Evolutionary conservation across 2,888 invertebrate species (phyloP).

Genomic region (Agrochola circellaris): DNA sequence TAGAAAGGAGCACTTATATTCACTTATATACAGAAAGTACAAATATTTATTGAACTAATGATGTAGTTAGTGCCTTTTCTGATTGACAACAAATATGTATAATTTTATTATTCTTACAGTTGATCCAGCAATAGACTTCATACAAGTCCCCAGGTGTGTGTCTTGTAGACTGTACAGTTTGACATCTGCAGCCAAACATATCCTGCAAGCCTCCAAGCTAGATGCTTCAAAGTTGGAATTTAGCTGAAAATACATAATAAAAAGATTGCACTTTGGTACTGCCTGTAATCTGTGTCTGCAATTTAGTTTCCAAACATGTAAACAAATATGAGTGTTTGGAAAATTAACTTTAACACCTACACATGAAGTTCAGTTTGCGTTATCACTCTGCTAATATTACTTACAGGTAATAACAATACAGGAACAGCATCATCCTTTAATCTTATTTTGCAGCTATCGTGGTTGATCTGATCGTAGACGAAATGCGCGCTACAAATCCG

Average conservation of each 20-base stretch:
- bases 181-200: neutral
- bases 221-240: constrained; percentile 7
- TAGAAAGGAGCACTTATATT: neutral
- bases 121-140: constrained; percentile 56
- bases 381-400: neutral
- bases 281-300: neutral
- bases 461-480: constrained; percentile 66
- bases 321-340: neutral
- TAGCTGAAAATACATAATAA: neutral
- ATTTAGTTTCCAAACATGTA: neutral
- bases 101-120: neutral
- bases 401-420: constrained; percentile 1
- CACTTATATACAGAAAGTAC: too few relatives aligned
- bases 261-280: neutral
- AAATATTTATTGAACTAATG: too few relatives aligned
- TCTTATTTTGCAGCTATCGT: constrained; percentile 63
- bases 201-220: neutral
- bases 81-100: neutral
- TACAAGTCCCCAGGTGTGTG: constrained; percentile 60
- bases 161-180: constrained; percentile 51
- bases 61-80: neutral
- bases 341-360: too few relatives aligned
- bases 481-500: constrained; percentile 72
- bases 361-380: too few relatives aligned
- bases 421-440: neutral